Conservation (phyloP, 2,797 vertebrate genomes). For the Coluber constrictor region DNA sequence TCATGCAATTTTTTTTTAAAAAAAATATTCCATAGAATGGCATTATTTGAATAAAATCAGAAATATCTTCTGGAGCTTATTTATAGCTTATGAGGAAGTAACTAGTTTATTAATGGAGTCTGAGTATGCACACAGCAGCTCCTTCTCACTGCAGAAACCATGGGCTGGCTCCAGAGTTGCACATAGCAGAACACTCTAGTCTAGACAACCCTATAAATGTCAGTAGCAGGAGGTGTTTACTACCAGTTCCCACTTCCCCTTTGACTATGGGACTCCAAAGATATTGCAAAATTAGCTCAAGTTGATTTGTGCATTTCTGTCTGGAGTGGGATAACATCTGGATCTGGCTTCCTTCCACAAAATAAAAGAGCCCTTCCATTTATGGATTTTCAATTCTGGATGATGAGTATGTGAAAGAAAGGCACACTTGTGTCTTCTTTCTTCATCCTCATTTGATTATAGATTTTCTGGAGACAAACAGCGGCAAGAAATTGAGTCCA, state of each 20-base stretch:
- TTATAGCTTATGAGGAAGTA: not conserved
- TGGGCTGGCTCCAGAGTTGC: not conserved
- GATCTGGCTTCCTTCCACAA: not conserved
- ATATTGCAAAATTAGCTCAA: not conserved
- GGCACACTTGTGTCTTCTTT: not conserved
- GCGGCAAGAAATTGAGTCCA: not conserved
- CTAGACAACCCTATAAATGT: not conserved
- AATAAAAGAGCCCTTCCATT: not conserved
- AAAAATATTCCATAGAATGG: not conserved
- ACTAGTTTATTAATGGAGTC: not conserved
- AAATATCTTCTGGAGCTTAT: not conserved
- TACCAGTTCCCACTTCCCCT: not conserved
- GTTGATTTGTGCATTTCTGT: not conserved
- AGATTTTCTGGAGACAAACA: not conserved
- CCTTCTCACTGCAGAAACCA: not conserved
- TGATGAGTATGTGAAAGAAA: not conserved
- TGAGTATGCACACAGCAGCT: conserved; percentile 7
- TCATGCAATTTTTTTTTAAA: not conserved
- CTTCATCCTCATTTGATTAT: not conserved
- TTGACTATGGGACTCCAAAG: not conserved
- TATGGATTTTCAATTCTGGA: not conserved
- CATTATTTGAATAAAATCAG: conserved; percentile 16
- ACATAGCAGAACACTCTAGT: not conserved
- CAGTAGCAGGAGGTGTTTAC: not conserved
- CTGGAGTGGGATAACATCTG: not conserved